Conservation (phyloP, 2,888 invertebrate species). For the Drosophila basisetae region DNA sequence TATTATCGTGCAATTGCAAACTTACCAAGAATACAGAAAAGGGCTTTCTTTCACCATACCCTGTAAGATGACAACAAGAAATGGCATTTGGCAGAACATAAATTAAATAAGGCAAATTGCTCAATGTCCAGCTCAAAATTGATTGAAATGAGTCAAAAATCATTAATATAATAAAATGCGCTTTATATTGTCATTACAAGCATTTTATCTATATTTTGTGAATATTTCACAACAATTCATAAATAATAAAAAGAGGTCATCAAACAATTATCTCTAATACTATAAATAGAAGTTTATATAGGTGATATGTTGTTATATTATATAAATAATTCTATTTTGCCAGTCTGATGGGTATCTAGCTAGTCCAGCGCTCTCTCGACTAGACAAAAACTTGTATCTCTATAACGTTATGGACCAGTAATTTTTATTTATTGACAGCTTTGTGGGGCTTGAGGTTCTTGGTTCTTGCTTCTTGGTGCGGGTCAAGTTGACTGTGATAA, state of each 20-base stretch:
- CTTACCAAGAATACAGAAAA: constrained; percentile 19
- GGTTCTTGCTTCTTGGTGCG: constrained; percentile 20
- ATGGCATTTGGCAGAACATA: background rate
- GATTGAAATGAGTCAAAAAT: background rate
- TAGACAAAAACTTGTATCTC: constrained; percentile 14
- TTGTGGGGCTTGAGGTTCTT: constrained; percentile 44
- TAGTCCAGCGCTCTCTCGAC: constrained; percentile 5
- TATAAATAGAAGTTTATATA: background rate
- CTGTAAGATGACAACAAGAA: constrained; percentile 1
- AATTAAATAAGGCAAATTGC: background rate
- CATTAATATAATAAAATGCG: background rate
- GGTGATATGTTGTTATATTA: background rate
- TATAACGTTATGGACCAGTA: constrained; percentile 67
- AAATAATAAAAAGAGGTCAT: background rate
- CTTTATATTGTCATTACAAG: background rate
- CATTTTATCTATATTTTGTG: background rate
- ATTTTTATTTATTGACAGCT: constrained; percentile 76
- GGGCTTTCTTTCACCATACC: constrained; percentile 3
- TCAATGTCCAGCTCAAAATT: background rate
- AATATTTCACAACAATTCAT: background rate
- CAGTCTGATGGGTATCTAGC: constrained; percentile 9
- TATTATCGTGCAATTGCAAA: constrained; percentile 75
- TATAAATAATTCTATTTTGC: background rate
- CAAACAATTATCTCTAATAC: background rate
- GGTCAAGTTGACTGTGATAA: constrained; percentile 49